Conservation (phyloP, 2,888 invertebrate species). For the Blastobasis lacticolella region DNA sequence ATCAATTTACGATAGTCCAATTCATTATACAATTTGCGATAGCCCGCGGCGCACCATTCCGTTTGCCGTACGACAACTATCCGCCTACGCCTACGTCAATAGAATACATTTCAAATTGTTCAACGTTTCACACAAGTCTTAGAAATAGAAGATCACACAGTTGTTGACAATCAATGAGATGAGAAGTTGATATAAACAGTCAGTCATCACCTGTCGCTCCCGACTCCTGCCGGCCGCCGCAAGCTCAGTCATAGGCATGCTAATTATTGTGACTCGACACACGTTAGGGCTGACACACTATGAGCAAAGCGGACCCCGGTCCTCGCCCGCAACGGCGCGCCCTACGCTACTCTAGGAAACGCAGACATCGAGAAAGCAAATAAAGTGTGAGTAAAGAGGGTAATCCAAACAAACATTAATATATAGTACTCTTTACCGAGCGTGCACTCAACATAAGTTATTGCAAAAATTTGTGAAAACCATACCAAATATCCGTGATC, state of each 20-base stretch:
- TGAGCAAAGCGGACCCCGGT: no score
- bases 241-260: no score
- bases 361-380: constrained; percentile 51
- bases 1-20: constrained; percentile 37
- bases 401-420: constrained; percentile 18
- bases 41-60: constrained; percentile 4
- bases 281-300: no score
- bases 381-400: constrained; percentile 51
- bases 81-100: no score
- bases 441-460: constrained; percentile 67
- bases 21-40: constrained; percentile 15
- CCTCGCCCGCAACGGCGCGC: no score
- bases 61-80: no score
- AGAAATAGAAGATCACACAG: neutral
- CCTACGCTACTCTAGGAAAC: constrained; percentile 12
- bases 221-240: no score
- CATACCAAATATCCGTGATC: constrained; percentile 65
- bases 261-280: no score
- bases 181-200: neutral
- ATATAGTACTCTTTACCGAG: constrained; percentile 37
- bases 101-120: no score
- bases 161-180: neutral
- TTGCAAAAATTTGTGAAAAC: constrained; percentile 63
- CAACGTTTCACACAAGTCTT: no score
- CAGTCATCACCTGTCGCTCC: no score